Evolutionary conservation across 2,797 vertebrate genomes (phyloP), one percentile per base, ranked within the genome.

Genomic region (Tenualosa ilisha): DNA sequence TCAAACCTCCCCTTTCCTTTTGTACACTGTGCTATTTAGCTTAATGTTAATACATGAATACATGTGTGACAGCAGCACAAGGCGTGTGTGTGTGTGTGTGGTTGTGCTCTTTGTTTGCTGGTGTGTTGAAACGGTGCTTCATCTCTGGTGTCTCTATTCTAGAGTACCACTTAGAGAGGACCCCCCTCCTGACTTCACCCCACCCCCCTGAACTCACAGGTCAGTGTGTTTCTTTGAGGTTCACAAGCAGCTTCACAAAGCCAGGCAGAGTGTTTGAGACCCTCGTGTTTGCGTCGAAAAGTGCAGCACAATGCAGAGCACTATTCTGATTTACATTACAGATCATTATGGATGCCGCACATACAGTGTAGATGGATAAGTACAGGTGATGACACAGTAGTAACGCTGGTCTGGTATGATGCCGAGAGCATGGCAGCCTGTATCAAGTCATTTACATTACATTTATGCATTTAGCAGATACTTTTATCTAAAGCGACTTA

Each of bases 161-260:
- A 99, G 98, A 99, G 95, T 99, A 99, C 97, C 98, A 98, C 97
- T 98, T 99, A 98, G 98, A 99, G 97, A 97, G 98, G 98, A 99
- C 98, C 96, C 98, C 98, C 96, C 98, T 99, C 96, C 97, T 98
- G 97, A 99, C 97, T 95, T 97, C 98, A 98, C 98, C 98, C 95
- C 98, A 99, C 95, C 98, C 98, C 96, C 97, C 98, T 93, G 98
- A 99, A 96, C 97, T 99, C 94, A 98, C 98, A 99, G 98, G 98
- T 99, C 97, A 96, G 96, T 97, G 92, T 95, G 31, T 94, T 93
- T 96, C 96, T 96, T 91, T 96, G 95, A 93, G 93, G 92, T 96
- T 97, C 95, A 93, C 92, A 96, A 94, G 94, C 95, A 95, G 94
- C 92, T 88, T 83, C 87, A 86, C 85, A 84, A 91, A 92, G 84